Conservation (phyloP, 2,888 invertebrate species). For the Dynastes hyllus region DNA sequence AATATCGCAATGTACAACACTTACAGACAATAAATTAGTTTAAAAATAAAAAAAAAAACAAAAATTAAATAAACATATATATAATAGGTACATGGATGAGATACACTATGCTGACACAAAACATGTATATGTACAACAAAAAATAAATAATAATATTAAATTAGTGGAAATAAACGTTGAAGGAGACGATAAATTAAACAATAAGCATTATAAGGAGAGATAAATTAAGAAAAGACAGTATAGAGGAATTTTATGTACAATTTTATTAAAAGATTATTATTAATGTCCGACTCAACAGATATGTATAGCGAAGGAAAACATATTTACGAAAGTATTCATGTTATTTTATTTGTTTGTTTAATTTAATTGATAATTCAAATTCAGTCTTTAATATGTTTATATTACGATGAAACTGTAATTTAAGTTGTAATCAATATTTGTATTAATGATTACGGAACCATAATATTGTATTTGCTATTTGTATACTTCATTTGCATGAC, state of each 20-base stretch:
- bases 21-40: slow-evolving; percentile 53
- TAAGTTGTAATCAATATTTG: slow-evolving; percentile 36
- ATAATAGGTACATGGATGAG: slow-evolving; percentile 50
- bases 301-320: not conserved
- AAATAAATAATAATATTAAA: slow-evolving; percentile 50
- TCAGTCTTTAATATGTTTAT: slow-evolving; percentile 45
- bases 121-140: slow-evolving; percentile 48
- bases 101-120: slow-evolving; percentile 49
- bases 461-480: too few relatives aligned
- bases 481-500: not conserved
- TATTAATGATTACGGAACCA: not conserved
- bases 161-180: slow-evolving; percentile 19
- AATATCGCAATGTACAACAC: slow-evolving; percentile 52
- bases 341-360: slow-evolving; percentile 20
- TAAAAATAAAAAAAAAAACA: slow-evolving; percentile 35
- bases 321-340: slow-evolving; percentile 7
- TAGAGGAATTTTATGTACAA: slow-evolving; percentile 32
- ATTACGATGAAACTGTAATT: slow-evolving; percentile 22
- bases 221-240: not conserved
- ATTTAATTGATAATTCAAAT: slow-evolving; percentile 40
- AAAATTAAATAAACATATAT: slow-evolving; percentile 41
- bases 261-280: not conserved
- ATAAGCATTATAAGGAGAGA: not conserved
- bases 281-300: not conserved
- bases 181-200: slow-evolving; percentile 32